Base-by-base conservation (phyloP, 2,113 vertebrate species). In the Cavia porcellus region DNA sequence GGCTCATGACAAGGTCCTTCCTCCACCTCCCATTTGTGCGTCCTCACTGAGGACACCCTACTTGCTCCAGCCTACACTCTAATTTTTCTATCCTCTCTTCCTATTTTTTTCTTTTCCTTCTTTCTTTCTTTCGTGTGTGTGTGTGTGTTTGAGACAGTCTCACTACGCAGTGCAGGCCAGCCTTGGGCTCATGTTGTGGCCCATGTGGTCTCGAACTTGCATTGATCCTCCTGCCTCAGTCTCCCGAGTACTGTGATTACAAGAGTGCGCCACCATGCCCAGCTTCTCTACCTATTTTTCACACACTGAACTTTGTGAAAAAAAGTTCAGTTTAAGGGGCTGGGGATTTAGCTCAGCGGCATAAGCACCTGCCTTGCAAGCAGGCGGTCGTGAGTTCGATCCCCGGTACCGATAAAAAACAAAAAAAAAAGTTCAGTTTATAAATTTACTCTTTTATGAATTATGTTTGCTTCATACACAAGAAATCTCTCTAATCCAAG, bases 401-500 rank as follows among this genome's bases (percentile, higher is more conserved):
- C 38, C 38, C 38, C 38, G 38, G 38, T 38, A 38, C 38, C 38
- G 38, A 38, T 38, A 38, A 38, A 38, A 38, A 38, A 38, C 2
- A 38, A 38, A 38, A 38, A 38, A 38, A 38, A 95, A 35, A 96
- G 52, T 79, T 32, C 14, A 86, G 79, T 47, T 93, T 66, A 57
- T 83, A 35, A 66, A n/a, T 30, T 38, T 80, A 7, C 30, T 92
- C 38, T 90, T 95, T 95, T 83, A 84, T 61, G 32, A 35, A 85
- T 25, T 80, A 3, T 92, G 4, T 89, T 25, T 89, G 15, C 72
- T 87, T 96, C 32, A 30, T 20, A 57, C 61, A 55, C 77, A 96
- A 90, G 55, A 91, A 92, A 89, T 62, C 7, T 92, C 68, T 94
- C 55, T 84, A 88, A 93, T 84, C 10, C n/a, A 95, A 96, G 52